A percentile compares a stretch with the other conserved stretches of the same genome.
These are phyloP conservation scores for Odontocolon sp. DNA, from an alignment of 2,888 invertebrate genomes.

Conservation along the genomic window DNA sequence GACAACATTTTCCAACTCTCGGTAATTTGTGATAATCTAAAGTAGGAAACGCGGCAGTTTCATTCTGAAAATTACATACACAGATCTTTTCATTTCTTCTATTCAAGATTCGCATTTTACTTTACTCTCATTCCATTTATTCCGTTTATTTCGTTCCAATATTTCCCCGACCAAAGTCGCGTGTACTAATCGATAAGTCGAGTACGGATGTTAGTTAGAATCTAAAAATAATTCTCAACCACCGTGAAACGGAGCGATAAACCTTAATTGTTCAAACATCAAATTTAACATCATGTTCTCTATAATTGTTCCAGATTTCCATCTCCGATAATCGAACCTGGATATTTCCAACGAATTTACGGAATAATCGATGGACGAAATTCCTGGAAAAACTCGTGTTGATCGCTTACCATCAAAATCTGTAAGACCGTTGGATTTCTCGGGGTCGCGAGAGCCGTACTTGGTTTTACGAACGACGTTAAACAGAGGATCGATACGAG, in stretches of 20 bases:
- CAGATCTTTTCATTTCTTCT: no score
- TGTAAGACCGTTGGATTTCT: slow-evolving; percentile 41
- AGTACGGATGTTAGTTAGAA: no score
- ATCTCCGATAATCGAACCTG: no score
- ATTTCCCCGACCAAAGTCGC: neutral
- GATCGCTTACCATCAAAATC: slow-evolving; percentile 44
- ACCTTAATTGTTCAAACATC: no score
- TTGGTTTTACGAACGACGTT: slow-evolving; percentile 26
- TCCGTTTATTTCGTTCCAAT: no score
- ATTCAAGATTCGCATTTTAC: no score
- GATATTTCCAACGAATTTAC: no score
- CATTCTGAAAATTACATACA: slow-evolving; percentile 66
- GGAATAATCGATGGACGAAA: no score
- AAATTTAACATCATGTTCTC: no score
- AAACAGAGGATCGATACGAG: slow-evolving; percentile 51
- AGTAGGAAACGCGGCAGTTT: slow-evolving; percentile 60
- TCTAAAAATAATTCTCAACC: slow-evolving; percentile 23
- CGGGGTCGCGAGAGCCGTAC: slow-evolving; percentile 26
- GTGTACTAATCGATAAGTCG: neutral
- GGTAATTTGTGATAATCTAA: slow-evolving; percentile 64
- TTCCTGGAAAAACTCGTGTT: no score
- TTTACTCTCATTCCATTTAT: no score
- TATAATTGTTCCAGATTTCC: no score
- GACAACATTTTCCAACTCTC: slow-evolving; percentile 75
- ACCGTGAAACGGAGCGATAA: slow-evolving; percentile 3